These are phyloP conservation scores for Anarhynchus alexandrinus DNA, from an alignment of 2,113 vertebrate genomes.

Conservation along the genomic window DNA sequence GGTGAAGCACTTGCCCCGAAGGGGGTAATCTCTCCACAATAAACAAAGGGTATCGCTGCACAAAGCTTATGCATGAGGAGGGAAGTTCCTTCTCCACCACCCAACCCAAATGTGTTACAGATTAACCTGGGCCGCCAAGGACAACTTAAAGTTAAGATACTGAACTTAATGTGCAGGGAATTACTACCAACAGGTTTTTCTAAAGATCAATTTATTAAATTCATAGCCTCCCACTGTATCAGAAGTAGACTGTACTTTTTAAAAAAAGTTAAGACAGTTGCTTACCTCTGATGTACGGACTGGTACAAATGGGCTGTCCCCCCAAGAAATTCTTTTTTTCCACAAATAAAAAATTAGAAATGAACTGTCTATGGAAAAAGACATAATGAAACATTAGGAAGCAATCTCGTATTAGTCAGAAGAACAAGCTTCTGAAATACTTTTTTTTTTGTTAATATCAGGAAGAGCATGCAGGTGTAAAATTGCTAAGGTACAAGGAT, in stretches of 20 bases:
- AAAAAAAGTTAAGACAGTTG: background rate
- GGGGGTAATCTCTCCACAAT: background rate
- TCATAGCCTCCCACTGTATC: background rate
- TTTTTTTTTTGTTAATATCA: background rate
- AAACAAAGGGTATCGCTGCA: background rate
- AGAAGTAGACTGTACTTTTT: background rate
- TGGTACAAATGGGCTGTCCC: background rate
- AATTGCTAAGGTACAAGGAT: background rate
- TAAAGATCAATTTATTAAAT: background rate
- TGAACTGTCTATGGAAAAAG: background rate
- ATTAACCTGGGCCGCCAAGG: background rate
- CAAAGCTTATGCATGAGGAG: accelerated
- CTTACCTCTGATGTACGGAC: background rate
- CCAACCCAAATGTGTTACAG: background rate
- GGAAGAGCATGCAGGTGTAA: background rate
- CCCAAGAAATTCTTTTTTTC: background rate
- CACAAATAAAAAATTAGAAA: background rate
- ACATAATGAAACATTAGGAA: background rate
- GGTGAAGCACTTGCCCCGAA: background rate
- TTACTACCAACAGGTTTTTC: background rate
- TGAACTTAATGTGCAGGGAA: background rate
- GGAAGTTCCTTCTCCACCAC: background rate
- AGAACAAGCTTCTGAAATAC: background rate
- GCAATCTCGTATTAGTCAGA: background rate
- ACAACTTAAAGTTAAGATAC: background rate